A percentile compares a stretch with the other conserved stretches of the same genome.
phyloP scores from a whole-genome alignment of 1,140 invertebrate species.

The Ostrea denselamellosa region DNA sequence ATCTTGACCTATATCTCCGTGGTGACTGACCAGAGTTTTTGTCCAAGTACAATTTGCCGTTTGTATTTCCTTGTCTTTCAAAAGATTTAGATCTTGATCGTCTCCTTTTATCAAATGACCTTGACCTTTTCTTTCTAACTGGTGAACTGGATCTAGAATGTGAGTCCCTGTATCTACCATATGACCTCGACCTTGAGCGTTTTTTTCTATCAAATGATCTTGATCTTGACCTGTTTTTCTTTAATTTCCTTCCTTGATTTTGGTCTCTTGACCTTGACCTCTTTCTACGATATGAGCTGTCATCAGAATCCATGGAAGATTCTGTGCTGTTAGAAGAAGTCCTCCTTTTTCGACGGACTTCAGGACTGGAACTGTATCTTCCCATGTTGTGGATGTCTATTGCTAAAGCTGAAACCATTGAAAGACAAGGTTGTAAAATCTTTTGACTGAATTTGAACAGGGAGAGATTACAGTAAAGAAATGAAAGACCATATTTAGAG shows the following conservation, averaged over 20 bases:
- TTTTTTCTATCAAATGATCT: not conserved
- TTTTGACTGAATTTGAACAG: too few relatives aligned
- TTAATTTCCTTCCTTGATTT: not conserved
- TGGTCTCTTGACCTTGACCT: not conserved
- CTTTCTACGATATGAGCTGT: not conserved
- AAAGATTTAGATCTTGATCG: not conserved
- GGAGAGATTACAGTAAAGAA: too few relatives aligned
- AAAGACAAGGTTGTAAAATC: too few relatives aligned
- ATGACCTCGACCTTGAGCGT: not conserved
- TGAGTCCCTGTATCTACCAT: not conserved
- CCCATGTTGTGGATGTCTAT: not conserved
- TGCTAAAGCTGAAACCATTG: too few relatives aligned
- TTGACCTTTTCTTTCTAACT: not conserved
- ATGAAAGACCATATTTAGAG: too few relatives aligned
- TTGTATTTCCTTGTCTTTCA: not conserved
- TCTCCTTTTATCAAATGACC: not conserved
- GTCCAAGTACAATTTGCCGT: not conserved
- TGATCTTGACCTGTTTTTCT: slow-evolving; percentile 2
- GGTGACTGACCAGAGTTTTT: not conserved
- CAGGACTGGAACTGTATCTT: not conserved
- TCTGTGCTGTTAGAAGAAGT: not conserved
- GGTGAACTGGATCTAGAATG: slow-evolving; percentile 1
- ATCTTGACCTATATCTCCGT: not conserved
- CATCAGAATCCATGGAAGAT: not conserved
- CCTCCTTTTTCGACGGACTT: not conserved